phyloP scores from a whole-genome alignment of 2,797 vertebrate species.

The Spea hammondii region DNA sequence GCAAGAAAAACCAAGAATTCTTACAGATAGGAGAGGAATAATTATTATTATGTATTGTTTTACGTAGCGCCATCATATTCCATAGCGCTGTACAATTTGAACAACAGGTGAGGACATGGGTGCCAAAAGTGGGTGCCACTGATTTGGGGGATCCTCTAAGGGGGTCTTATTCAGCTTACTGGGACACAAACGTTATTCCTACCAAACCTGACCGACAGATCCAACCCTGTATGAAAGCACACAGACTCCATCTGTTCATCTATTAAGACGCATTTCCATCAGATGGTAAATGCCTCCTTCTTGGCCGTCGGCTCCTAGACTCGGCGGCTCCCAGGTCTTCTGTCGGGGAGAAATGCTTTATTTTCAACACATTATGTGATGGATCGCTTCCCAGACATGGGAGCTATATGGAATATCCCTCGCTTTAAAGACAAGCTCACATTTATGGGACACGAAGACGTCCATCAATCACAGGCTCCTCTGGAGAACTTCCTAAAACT shows the following conservation, averaged over 20 bases:
- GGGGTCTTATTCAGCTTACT: no score
- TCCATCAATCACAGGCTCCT: no score
- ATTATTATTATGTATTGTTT: no score
- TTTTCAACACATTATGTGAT: slow-evolving; percentile 31
- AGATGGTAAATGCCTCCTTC: slow-evolving; percentile 7
- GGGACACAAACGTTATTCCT: background rate
- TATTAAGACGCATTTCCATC: slow-evolving; percentile 40
- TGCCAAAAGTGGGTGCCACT: no score
- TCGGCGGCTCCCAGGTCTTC: background rate
- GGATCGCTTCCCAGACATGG: slow-evolving; percentile 15
- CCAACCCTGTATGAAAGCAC: slow-evolving; percentile 18
- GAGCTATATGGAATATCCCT: background rate
- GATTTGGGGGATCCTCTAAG: no score
- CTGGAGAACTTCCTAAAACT: no score
- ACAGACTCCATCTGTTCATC: slow-evolving; percentile 20
- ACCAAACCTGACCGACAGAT: slow-evolving; percentile 10
- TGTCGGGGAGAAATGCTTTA: background rate
- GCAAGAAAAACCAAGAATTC: no score
- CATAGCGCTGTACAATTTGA: no score
- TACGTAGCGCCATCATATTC: no score
- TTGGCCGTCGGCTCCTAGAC: background rate
- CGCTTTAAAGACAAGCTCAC: background rate
- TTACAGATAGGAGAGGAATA: no score
- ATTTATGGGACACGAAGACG: background rate
- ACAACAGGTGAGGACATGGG: no score